A percentile compares a stretch with the other conserved stretches of the same genome.
These are phyloP conservation scores for Astur gentilis DNA, from an alignment of 2,113 vertebrate species.

Conservation along the genomic window DNA sequence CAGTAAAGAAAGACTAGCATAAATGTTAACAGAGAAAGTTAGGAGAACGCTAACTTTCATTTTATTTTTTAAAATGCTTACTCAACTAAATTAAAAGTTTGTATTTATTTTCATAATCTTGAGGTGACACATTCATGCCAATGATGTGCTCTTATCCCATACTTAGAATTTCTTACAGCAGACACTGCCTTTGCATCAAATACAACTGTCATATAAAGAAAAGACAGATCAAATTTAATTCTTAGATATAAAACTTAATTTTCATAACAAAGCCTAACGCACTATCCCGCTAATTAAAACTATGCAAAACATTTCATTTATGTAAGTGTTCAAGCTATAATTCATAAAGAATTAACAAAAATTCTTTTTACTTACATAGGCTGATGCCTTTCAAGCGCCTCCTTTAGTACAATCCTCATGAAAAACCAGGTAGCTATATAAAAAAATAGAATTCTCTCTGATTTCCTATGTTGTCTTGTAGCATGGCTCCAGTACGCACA, in stretches of 20 bases:
- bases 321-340: neutral
- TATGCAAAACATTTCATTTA: neutral
- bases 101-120: neutral
- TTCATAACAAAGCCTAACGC: neutral
- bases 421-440: neutral
- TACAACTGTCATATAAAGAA: neutral
- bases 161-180: neutral
- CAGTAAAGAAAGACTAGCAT: neutral
- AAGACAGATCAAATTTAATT: neutral
- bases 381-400: neutral
- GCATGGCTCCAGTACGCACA: neutral
- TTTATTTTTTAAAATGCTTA: neutral
- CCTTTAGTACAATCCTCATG: neutral
- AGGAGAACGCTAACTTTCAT: neutral
- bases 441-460: neutral
- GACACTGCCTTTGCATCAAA: neutral
- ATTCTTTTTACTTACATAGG: neutral
- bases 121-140: neutral
- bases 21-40: neutral
- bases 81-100: neutral
- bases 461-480: neutral
- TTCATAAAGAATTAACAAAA: neutral
- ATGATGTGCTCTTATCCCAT: neutral
- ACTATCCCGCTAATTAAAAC: neutral
- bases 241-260: neutral